Percentiles rank a stretch among this genome's conserved stretches.
phyloP scores from a whole-genome alignment of 2,113 vertebrate genomes.

The Plectropomus leopardus region DNA sequence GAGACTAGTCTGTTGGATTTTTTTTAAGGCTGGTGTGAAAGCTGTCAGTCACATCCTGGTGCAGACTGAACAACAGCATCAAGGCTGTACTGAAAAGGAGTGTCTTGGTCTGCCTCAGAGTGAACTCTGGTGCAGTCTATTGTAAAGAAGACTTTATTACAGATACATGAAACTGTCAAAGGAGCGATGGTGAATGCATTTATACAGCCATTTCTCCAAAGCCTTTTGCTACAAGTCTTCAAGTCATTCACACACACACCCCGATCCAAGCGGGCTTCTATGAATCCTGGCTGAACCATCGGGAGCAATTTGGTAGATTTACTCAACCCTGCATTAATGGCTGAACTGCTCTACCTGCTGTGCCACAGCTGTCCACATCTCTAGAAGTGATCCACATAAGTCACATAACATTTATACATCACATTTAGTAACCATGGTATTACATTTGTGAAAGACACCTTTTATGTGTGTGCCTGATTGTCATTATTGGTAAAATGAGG shows the following conservation, averaged over 20 bases:
- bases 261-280: not conserved
- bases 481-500: not conserved
- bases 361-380: not conserved
- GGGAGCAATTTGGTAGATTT: not conserved
- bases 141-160: not conserved
- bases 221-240: not conserved
- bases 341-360: not conserved
- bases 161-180: not conserved
- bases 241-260: not conserved
- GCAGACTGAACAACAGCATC: not conserved
- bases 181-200: too few relatives aligned
- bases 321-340: not conserved
- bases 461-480: not conserved
- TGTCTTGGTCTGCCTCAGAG: not conserved
- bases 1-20: too few relatives aligned
- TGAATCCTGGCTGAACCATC: not conserved
- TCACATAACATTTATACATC: not conserved
- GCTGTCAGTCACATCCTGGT: not conserved
- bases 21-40: not conserved
- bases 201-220: not conserved
- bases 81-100: not conserved
- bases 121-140: too few relatives aligned
- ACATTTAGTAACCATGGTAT: not conserved
- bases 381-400: too few relatives aligned
- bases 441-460: not conserved